Percentiles rank a stretch among this genome's conserved stretches.
These are phyloP conservation scores for Podiceps cristatus DNA, from an alignment of 2,113 vertebrate species.

Conservation along the genomic window DNA sequence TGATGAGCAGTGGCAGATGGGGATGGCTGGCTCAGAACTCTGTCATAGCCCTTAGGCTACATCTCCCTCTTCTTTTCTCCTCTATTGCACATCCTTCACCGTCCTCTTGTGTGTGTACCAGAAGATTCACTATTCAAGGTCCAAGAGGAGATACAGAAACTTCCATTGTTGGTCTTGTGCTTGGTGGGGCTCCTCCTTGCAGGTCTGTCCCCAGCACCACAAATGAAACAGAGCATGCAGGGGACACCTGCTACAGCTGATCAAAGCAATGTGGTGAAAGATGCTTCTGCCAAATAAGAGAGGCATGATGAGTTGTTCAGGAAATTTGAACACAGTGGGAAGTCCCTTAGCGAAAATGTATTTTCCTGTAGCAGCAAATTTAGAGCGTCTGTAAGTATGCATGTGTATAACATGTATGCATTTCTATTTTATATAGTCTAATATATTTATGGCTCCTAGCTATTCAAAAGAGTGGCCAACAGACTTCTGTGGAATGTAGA, in stretches of 20 bases:
- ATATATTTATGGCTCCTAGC: not conserved
- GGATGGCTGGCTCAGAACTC: not conserved
- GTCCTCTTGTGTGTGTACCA: not conserved
- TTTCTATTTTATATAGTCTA: not conserved
- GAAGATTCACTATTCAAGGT: not conserved
- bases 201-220: not conserved
- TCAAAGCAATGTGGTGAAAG: not conserved
- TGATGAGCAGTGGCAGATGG: constrained; percentile 10
- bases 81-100: not conserved
- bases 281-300: not conserved
- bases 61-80: not conserved
- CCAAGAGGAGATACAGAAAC: not conserved
- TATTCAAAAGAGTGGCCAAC: not conserved
- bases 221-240: constrained; percentile 51
- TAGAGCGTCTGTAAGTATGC: not conserved
- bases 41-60: not conserved
- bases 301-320: not conserved
- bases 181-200: not conserved
- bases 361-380: not conserved
- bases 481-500: not conserved
- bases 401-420: not conserved
- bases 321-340: not conserved
- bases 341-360: not conserved
- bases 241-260: not conserved
- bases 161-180: not conserved